phyloP scores from a whole-genome alignment of 2,113 vertebrate species.

The Coracopsis vasa region DNA sequence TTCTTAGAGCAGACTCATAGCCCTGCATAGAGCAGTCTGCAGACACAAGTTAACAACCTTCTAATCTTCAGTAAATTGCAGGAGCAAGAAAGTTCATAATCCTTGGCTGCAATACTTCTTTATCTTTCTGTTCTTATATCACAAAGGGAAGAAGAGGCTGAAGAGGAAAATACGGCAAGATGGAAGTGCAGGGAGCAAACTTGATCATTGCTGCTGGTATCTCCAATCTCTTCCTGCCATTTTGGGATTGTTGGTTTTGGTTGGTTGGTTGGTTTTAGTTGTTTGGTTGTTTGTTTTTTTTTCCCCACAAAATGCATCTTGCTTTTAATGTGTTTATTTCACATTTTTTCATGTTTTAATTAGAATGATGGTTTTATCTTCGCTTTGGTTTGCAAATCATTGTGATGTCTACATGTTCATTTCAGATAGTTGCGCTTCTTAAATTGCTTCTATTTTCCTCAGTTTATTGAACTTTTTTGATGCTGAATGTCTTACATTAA shows the following conservation, averaged over 20 bases:
- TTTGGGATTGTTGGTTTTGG: not conserved
- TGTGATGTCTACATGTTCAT: not conserved
- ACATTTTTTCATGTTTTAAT: not conserved
- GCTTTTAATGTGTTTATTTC: not conserved
- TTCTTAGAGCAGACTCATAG: not conserved
- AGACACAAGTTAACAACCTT: not conserved
- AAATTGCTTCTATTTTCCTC: not conserved
- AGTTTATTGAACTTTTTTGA: not conserved
- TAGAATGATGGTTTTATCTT: not conserved
- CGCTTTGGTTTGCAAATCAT: not conserved
- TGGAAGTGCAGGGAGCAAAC: not conserved
- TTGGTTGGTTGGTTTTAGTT: not conserved
- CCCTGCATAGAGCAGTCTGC: not conserved
- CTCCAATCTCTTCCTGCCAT: not conserved
- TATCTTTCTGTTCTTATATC: not conserved
- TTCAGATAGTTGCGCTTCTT: not conserved
- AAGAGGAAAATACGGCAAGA: not conserved
- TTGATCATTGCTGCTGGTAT: not conserved
- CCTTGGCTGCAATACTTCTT: not conserved
- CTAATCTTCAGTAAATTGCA: not conserved
- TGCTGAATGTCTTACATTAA: not conserved
- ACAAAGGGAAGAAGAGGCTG: not conserved
- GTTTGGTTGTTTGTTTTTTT: not conserved
- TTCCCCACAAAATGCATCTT: not conserved
- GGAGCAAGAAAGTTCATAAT: not conserved